Percentiles rank a stretch among this genome's conserved stretches.
Evolutionary conservation across 1,140 invertebrate genomes (phyloP).

Genomic region (Solen grandis): DNA sequence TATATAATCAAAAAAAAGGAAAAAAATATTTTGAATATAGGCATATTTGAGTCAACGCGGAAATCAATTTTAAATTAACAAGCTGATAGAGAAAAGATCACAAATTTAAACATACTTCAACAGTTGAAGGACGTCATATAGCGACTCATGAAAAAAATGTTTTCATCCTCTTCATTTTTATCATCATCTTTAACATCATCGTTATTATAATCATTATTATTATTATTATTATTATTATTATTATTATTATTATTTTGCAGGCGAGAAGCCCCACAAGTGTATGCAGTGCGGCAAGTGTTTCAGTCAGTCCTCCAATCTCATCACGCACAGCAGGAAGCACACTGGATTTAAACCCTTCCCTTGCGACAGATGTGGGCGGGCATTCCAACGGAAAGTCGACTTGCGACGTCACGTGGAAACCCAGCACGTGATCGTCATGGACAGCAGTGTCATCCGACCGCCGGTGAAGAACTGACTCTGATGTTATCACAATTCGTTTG

Average conservation of each 20-base stretch:
- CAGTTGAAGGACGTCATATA: too few species aligned
- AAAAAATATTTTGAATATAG: neutral
- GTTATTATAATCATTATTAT: too few species aligned
- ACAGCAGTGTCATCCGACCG: neutral
- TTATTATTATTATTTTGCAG: constrained; percentile 84
- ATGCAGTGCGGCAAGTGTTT: constrained; percentile 98
- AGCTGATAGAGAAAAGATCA: too few species aligned
- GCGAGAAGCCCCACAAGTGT: constrained; percentile 99
- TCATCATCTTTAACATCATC: too few species aligned
- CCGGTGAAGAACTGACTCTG: too few species aligned
- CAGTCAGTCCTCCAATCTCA: constrained; percentile 98
- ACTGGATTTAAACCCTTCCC: constrained; percentile 98
- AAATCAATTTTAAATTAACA: too few species aligned
- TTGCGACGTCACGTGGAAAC: constrained; percentile 94
- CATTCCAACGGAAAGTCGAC: constrained; percentile 93
- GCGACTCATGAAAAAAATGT: too few species aligned
- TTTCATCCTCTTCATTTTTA: too few species aligned
- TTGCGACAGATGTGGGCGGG: constrained; percentile 94
- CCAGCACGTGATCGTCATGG: constrained; percentile 86
- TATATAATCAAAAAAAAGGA: constrained; percentile 1
- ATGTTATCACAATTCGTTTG: too few species aligned
- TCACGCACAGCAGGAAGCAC: constrained; percentile 97
- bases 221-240: too few species aligned
- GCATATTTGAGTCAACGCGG: too few species aligned
- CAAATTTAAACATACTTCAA: too few species aligned